Percentiles rank a stretch among this genome's conserved stretches.
Conservation (phyloP, 2,113 vertebrate species). For the Eulacestoma nigropectus region DNA sequence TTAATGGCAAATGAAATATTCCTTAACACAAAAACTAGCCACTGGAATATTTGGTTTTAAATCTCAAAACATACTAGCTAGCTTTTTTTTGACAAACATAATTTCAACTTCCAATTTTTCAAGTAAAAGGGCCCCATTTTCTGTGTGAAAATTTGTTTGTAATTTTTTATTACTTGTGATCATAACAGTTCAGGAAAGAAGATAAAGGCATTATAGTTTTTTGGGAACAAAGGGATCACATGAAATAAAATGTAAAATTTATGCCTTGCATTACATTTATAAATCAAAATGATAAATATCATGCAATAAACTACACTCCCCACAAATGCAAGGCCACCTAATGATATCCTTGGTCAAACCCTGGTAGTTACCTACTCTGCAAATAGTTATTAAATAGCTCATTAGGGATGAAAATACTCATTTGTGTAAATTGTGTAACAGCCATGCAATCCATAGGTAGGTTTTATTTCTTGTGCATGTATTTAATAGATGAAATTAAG, state of each 20-base stretch:
- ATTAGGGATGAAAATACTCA: neutral
- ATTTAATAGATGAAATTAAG: neutral
- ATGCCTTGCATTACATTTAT: neutral
- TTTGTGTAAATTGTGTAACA: neutral
- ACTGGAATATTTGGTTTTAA: neutral
- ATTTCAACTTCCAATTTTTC: neutral
- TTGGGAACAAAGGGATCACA: neutral
- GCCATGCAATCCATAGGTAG: neutral
- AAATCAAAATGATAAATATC: neutral
- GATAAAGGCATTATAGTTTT: neutral
- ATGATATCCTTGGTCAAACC: neutral
- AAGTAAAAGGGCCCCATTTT: neutral
- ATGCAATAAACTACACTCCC: neutral
- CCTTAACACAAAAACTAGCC: neutral
- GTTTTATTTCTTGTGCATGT: neutral
- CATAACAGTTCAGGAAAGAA: neutral
- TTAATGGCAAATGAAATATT: neutral
- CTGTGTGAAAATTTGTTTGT: neutral
- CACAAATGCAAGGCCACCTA: neutral
- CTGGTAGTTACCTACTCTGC: neutral
- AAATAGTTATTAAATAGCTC: neutral
- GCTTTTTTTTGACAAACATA: neutral
- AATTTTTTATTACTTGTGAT: neutral
- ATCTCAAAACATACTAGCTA: neutral
- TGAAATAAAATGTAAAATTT: neutral